These are phyloP conservation scores for Hyperopisus bebe DNA, from an alignment of 2,113 vertebrate species.

Conservation along the genomic window DNA sequence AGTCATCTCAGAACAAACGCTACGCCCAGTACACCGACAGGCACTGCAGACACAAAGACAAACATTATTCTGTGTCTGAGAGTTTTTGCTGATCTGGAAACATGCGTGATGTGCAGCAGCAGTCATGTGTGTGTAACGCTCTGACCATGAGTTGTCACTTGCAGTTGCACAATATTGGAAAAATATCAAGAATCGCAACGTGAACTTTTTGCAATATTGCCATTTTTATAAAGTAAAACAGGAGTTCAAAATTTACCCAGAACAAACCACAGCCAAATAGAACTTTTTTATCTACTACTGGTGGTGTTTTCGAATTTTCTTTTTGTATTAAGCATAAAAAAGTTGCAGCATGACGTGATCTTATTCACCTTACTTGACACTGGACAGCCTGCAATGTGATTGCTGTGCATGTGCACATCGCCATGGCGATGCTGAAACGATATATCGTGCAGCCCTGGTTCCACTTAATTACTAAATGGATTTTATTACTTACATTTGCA, in stretches of 20 bases:
- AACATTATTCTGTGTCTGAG: neutral
- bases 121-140: neutral
- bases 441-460: neutral
- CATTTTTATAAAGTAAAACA: neutral
- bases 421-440: neutral
- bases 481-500: constrained; percentile 78
- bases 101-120: neutral
- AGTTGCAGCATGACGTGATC: neutral
- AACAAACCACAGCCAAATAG: neutral
- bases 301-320: neutral
- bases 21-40: neutral
- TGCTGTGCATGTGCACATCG: neutral
- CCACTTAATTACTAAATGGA: neutral
- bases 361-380: neutral
- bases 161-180: neutral
- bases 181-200: neutral
- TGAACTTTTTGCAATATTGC: neutral
- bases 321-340: neutral
- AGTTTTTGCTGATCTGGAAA: neutral
- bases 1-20: neutral
- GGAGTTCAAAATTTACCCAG: neutral
- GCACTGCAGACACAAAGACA: neutral
- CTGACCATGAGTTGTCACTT: neutral
- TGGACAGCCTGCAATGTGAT: neutral
- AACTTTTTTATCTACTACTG: neutral